Evolutionary conservation across 2,888 invertebrate species (phyloP).

Genomic region (Eumerus sabulonum): DNA sequence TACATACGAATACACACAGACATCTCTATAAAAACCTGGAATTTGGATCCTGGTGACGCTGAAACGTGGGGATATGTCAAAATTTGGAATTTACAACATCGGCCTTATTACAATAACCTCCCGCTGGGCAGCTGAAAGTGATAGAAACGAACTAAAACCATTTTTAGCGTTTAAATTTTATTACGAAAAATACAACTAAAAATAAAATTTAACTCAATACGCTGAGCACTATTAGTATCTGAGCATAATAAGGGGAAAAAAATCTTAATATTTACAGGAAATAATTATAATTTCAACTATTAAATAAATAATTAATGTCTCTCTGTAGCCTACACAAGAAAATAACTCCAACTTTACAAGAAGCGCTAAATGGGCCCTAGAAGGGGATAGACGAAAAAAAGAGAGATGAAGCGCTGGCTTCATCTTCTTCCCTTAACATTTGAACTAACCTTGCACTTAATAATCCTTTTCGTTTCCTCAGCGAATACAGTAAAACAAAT

Average conservation of each 20-base stretch:
- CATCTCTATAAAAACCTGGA: too few species aligned
- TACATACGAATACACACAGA: too few species aligned
- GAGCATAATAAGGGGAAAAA: neutral
- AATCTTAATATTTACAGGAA: constrained; percentile 45
- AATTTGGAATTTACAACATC: too few species aligned
- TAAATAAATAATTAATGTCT: constrained; percentile 63
- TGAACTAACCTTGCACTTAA: constrained; percentile 54
- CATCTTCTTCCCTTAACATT: constrained; percentile 49
- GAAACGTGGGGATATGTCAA: too few species aligned
- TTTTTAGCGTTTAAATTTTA: constrained; percentile 36
- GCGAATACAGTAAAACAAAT: constrained; percentile 51
- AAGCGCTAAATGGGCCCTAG: constrained; percentile 2
- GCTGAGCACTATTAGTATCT: constrained; percentile 6
- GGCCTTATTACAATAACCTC: too few species aligned
- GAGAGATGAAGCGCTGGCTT: neutral
- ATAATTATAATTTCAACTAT: constrained; percentile 56
- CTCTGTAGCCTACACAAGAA: constrained; percentile 31
- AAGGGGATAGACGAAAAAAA: too few species aligned
- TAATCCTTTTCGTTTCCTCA: constrained; percentile 18
- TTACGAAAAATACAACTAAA: constrained; percentile 32
- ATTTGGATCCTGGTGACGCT: too few species aligned
- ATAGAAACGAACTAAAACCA: neutral
- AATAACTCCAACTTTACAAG: constrained; percentile 45
- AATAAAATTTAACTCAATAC: constrained; percentile 1
- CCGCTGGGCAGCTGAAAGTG: too few species aligned